phyloP scores from a whole-genome alignment of 2,797 vertebrate species.

The Gymnodraco acuticeps region DNA sequence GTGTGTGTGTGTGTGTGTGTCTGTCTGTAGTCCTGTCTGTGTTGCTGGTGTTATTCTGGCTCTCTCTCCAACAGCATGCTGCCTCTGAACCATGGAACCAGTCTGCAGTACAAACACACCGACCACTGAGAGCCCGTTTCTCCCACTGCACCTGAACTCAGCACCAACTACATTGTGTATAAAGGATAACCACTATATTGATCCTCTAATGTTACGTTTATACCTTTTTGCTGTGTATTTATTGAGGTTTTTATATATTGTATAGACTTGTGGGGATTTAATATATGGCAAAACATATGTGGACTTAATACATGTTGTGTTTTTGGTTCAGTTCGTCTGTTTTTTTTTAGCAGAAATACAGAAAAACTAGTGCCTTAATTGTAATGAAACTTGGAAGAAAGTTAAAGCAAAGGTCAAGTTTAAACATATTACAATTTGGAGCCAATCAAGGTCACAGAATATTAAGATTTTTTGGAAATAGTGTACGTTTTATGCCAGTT shows the following conservation, averaged over 20 bases:
- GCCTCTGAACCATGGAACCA: slow-evolving; percentile 89
- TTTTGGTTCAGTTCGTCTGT: neutral
- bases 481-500: no score
- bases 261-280: neutral
- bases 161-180: no score
- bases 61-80: slow-evolving; percentile 87
- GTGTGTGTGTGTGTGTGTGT: neutral
- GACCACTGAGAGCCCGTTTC: slow-evolving; percentile 52
- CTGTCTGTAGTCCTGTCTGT: slow-evolving; percentile 89
- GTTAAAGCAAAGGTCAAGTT: no score
- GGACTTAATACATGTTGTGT: no score
- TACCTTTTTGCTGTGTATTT: slow-evolving; percentile 11
- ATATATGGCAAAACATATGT: neutral
- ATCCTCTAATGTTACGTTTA: neutral
- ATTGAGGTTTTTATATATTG: slow-evolving; percentile 10
- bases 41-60: slow-evolving; percentile 90
- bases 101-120: slow-evolving; percentile 83
- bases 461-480: no score
- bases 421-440: no score
- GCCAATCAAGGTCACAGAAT: no score
- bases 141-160: no score
- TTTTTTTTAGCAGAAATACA: no score
- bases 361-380: no score
- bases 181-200: neutral
- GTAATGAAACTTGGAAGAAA: no score